Conservation (phyloP, 2,797 vertebrate species). For the Pterois miles region DNA sequence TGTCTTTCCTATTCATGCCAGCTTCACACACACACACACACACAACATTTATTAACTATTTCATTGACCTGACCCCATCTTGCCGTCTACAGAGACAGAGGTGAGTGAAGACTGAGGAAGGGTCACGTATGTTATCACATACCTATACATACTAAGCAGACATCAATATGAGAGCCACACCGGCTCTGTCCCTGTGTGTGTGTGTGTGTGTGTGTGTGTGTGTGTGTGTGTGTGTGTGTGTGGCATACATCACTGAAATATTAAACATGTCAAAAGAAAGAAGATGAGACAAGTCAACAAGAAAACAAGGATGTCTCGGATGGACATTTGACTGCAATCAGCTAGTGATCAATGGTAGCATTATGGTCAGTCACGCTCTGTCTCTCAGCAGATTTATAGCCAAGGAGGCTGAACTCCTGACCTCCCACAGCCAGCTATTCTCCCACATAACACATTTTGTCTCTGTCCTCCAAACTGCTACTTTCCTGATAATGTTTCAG, state of each 20-base stretch:
- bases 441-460: neutral
- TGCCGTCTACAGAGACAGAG: neutral
- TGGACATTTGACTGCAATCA: constrained; percentile 6
- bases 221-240: constrained; percentile 5
- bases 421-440: constrained; percentile 4
- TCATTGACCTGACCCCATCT: neutral
- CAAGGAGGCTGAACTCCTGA: constrained; percentile 32
- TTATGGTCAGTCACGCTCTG: constrained; percentile 37
- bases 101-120: neutral
- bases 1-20: too few species aligned
- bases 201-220: neutral
- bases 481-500: neutral
- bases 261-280: constrained; percentile 4
- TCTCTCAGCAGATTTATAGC: constrained; percentile 22
- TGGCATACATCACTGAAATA: neutral
- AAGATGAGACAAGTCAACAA: neutral
- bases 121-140: neutral
- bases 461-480: neutral
- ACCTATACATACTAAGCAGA: constrained; percentile 13
- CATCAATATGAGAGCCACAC: constrained; percentile 10
- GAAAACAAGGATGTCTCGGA: neutral
- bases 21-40: neutral
- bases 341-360: constrained; percentile 24
- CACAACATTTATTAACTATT: neutral
- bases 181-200: neutral